A percentile compares a stretch with the other conserved stretches of the same genome.
phyloP scores from a whole-genome alignment of 2,797 vertebrate species.

The Crenuchus spilurus region DNA sequence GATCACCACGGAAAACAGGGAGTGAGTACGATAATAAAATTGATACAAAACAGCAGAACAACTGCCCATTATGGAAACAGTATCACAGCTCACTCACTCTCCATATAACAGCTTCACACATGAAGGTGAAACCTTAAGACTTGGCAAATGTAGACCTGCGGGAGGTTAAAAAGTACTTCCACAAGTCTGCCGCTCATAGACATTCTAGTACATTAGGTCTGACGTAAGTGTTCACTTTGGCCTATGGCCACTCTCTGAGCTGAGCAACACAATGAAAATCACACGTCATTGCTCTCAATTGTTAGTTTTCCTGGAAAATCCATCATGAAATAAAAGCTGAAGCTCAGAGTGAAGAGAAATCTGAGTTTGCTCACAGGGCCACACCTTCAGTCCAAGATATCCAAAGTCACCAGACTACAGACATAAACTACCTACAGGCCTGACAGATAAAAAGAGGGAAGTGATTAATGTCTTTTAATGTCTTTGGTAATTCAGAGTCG shows the following conservation, averaged over 20 bases:
- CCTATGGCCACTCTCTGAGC: background rate
- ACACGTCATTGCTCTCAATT: background rate
- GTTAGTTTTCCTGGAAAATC: background rate
- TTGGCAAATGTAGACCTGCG: too few species aligned
- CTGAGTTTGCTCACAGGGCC: background rate
- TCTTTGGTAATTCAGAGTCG: too few species aligned
- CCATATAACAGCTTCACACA: background rate
- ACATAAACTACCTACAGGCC: background rate
- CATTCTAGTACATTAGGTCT: background rate
- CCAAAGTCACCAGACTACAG: background rate
- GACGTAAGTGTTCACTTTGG: background rate
- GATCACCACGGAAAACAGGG: background rate
- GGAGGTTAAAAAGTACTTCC: too few species aligned
- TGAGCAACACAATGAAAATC: background rate
- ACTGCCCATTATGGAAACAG: background rate
- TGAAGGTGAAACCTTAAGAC: background rate
- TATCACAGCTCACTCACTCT: background rate
- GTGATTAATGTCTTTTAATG: background rate
- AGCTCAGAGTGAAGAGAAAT: background rate
- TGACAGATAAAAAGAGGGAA: background rate
- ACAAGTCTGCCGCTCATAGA: too few species aligned
- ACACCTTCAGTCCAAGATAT: background rate
- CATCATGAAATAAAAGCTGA: slow-evolving; percentile 11
- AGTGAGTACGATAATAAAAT: background rate
- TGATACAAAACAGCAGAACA: background rate